Evolutionary conservation across 2,113 vertebrate genomes (phyloP), one percentile per base, ranked within the genome.

Genomic region (Xenopus laevis): DNA sequence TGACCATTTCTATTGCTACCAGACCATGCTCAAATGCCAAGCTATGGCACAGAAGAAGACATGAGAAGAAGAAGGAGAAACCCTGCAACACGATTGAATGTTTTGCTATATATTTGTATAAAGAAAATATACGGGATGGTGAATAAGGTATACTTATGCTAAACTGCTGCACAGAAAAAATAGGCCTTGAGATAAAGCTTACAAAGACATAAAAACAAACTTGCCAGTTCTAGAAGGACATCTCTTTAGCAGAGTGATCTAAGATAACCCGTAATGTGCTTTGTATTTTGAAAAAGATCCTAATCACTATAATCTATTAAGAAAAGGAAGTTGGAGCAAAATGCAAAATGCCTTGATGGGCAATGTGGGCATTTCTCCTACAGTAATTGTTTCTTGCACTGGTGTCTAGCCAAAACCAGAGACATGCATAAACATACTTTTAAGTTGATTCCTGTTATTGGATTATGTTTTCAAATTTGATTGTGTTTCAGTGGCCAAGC

Each of bases 401-500:
- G 86, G 87, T 84, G 16, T 68, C 45, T 71, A 80, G 86, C 87
- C 88, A 90, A 81, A 81, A 82, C 78, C 80, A 83, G 65, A 79
- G 79, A 83, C 67, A 84, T 80, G 83, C 87, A 88, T 91, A 92
- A 91, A 92, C 88, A 91, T 55, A 77, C 85, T 87, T 88, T 80
- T 83, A 88, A 89, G 87, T 82, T 85, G 84, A 85, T 89, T 91
- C 87, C 89, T 91, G 89, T 87, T 88, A 88, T 82, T 85, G 21
- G 52, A 80, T 82, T 88, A 81, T 88, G 88, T 89, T 90, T 86
- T 69, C 82, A 88, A 85, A 86, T 85, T 78, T 83, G 87, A 89
- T 89, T 91, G 88, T 86, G 85, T 85, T 87, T 86, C 80, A 85
- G 83, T 91, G 90, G 90, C 90, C 91, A 88, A 90, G 85, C 87